Conservation (phyloP, 1,140 invertebrate species). For the Aethina tumida region DNA sequence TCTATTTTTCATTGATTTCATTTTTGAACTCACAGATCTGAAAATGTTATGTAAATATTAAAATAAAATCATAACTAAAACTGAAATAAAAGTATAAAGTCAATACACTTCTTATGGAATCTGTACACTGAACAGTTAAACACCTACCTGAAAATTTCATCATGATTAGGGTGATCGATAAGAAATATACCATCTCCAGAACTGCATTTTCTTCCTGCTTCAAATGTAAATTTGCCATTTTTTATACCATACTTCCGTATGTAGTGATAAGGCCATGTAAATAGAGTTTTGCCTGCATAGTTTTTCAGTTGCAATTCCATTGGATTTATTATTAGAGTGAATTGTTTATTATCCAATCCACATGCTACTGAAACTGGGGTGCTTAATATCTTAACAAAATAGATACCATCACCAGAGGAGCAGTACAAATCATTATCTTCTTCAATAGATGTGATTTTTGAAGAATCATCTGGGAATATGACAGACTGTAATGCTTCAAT, state of each 20-base stretch:
- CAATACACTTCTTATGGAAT: background rate
- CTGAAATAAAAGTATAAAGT: background rate
- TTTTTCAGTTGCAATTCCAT: conserved; percentile 63
- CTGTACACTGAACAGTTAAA: background rate
- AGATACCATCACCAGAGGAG: conserved; percentile 67
- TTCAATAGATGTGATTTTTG: conserved; percentile 53
- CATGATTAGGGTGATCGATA: conserved; percentile 65
- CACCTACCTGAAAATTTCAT: conserved; percentile 59
- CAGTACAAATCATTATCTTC: conserved; percentile 83
- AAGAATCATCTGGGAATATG: conserved; percentile 64
- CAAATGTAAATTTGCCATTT: conserved; percentile 75
- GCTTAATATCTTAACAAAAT: conserved; percentile 63
- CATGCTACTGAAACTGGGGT: conserved; percentile 70
- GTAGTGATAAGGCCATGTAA: conserved; percentile 80
- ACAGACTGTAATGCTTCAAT: conserved; percentile 66
- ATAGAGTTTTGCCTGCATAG: conserved; percentile 47
- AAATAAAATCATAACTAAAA: conserved; percentile 1
- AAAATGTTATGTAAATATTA: conserved; percentile 6
- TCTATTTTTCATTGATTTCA: conserved; percentile 76
- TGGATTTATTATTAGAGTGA: conserved; percentile 61
- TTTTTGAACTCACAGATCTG: conserved; percentile 60
- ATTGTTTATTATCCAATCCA: conserved; percentile 55
- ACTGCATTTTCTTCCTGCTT: conserved; percentile 80
- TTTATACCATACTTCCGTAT: conserved; percentile 76
- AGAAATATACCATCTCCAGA: conserved; percentile 78